Evolutionary conservation across 30 jellyfish, hydroid and myxozoan species (phyloP), one percentile per base, ranked within the genome.

Genomic region (Mastigias papua): DNA sequence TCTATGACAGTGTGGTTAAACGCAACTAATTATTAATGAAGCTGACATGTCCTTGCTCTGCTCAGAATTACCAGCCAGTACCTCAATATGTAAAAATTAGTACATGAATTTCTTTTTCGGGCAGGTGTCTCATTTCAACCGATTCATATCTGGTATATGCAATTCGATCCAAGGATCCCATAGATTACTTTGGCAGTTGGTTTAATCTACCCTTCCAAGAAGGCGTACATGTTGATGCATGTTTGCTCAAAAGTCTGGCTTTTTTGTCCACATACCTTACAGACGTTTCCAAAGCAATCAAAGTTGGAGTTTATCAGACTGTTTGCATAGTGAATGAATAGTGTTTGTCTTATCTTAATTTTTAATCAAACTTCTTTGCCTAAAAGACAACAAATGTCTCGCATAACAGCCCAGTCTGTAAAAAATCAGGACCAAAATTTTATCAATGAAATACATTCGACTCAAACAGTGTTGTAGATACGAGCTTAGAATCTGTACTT

Each of bases 11-110:
- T 65, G 90, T 63, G 90, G 90, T 80, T 46, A 54, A 42, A 46
- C 57, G 66, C 69, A 26, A 65, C 72, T 48, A 80, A 80, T 80
- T 58, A 80, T 80, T 80, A 28, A 80, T 80, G 90, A 80, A 3
- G 37, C 46, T 34, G 35, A 27, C 67, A 42, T 32, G 21, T 30
- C 37, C 61, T 25, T 78, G 48, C 32, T 78, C 30, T 78, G 35
- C 78, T 60, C 10, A 61, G 81, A 80, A 80, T 61, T 68, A 64
- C 30, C 29, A 73, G 34, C 90, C 90, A 28, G 78, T 80, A 80
- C 90, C 71, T 34, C 32, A 8, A 58, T 20, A 33, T 80, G 90
- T 80, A 80, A 80, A 78, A 25, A 21, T 42, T 31, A 80, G 72
- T 61, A 61, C 90, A 19, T 25, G 70, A 27, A 80, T 80, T 80